A percentile compares a stretch with the other conserved stretches of the same genome.
Evolutionary conservation across 64 coral and sea anemone species (phyloP).

Genomic region (Orbicella faveolata): DNA sequence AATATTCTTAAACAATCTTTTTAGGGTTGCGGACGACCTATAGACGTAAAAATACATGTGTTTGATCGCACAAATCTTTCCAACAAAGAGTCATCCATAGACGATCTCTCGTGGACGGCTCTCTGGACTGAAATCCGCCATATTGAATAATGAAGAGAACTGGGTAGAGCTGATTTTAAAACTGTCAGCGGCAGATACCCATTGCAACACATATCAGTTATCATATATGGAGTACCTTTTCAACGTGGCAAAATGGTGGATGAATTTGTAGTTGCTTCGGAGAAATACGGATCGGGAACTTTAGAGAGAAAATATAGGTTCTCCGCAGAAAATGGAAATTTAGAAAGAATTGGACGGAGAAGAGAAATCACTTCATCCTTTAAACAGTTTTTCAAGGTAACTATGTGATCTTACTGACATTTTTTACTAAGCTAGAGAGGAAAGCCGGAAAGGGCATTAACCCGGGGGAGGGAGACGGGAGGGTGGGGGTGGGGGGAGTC

Average conservation of each 20-base stretch:
- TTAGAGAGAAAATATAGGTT: conserved; percentile 79
- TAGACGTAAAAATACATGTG: background rate
- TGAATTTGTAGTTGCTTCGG: conserved; percentile 69
- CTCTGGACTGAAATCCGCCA: background rate
- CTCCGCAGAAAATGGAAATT: conserved; percentile 61
- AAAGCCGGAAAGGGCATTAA: too few relatives aligned
- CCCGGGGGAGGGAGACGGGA: too few relatives aligned
- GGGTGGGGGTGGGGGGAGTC: too few relatives aligned
- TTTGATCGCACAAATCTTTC: background rate
- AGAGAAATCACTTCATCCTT: conserved; percentile 54
- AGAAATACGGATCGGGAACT: conserved; percentile 79
- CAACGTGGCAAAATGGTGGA: conserved; percentile 82
- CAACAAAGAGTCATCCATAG: background rate
- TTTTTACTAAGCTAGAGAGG: too few relatives aligned
- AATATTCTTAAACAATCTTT: background rate
- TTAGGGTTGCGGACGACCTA: background rate
- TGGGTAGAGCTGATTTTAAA: background rate
- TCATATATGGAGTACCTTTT: background rate
- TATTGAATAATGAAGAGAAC: background rate
- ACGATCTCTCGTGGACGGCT: too few relatives aligned
- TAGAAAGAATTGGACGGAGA: conserved; percentile 52
- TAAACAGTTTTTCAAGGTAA: conserved; percentile 81
- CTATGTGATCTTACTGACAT: background rate
- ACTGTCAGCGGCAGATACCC: conserved; percentile 12
- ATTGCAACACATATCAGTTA: too few relatives aligned